phyloP scores from a whole-genome alignment of 2,888 invertebrate genomes.

The Cheilosia scutellata region DNA sequence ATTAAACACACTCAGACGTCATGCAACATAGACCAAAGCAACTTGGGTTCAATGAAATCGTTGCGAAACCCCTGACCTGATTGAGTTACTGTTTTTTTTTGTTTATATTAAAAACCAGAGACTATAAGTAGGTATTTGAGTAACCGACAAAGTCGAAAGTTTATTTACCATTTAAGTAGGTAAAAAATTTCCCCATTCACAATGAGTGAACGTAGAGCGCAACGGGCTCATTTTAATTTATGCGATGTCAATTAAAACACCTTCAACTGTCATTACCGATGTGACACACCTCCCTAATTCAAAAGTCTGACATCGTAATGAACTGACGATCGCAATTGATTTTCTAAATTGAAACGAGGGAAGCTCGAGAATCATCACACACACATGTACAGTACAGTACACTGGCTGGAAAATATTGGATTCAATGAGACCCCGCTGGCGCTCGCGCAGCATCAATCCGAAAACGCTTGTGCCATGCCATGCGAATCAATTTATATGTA shows the following conservation, averaged over 20 bases:
- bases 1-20: constrained; percentile 18
- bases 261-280: constrained; percentile 1
- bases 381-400: background rate
- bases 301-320: constrained; percentile 22
- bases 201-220: background rate
- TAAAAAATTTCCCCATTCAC: constrained; percentile 36
- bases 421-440: constrained; percentile 17
- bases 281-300: constrained; percentile 36
- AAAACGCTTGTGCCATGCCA: constrained; percentile 48
- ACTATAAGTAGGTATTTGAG: no score
- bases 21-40: constrained; percentile 7
- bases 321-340: constrained; percentile 50
- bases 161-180: constrained; percentile 16
- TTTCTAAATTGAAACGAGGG: constrained; percentile 46
- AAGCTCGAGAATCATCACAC: constrained; percentile 4
- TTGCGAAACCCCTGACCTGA: constrained; percentile 39
- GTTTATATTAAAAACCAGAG: no score
- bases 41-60: constrained; percentile 43
- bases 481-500: constrained; percentile 62
- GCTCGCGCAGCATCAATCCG: constrained; percentile 16
- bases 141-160: constrained; percentile 7
- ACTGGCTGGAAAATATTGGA: constrained; percentile 23
- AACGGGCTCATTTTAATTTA: background rate
- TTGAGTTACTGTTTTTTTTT: background rate
- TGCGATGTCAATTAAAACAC: constrained; percentile 3